Base-by-base conservation (phyloP, 2,797 vertebrate genomes). In the Cossypha heuglini region DNA sequence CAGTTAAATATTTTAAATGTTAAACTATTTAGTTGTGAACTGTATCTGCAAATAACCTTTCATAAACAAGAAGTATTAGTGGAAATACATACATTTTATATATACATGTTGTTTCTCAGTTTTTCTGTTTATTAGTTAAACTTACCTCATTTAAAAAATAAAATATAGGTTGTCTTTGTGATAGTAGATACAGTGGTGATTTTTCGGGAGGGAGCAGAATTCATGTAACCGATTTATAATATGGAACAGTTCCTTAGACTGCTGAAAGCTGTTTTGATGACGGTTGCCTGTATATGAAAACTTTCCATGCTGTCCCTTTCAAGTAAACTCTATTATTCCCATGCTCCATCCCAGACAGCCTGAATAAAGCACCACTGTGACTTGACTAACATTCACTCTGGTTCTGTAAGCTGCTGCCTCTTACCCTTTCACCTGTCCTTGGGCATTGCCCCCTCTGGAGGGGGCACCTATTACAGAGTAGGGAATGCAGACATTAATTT, bases 401-500 rank as follows among this genome's bases (percentile, higher is more conserved):
- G 9, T 61, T 92, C 38, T 61, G 2, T 68, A 25, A 59, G 26
- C 22, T 64, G 20, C 69, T 49, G 0, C 25, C 69, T 67, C 33
- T 48, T 81, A 42, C 19, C 25, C 3, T 76, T 76, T 40, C 18
- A 10, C 18, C 51, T 9, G 2, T 72, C 73, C 69, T 66, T 77
- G 45, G 49, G 48, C 7, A 7, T 15, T 52, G 14, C 31, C 84
- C 6, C 3, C 33, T 66, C 13, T 17, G 24, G 19, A 61, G 29
- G 38, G 6, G 25, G 2, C 26, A 29, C 10, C 31, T 89, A 5
- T 9, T 19, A 13, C 22, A 22, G 13, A 0, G 0, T 37, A 55
- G 16, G 31, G 57, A 82, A 31, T 0, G 0, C 9, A 49, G 62
- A n/a, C 0, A 0, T 55, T 38, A 68, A 42, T 42, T 75, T 83